Evolutionary conservation across 2,888 invertebrate species (phyloP).

Genomic region (Corythucha ciliata): DNA sequence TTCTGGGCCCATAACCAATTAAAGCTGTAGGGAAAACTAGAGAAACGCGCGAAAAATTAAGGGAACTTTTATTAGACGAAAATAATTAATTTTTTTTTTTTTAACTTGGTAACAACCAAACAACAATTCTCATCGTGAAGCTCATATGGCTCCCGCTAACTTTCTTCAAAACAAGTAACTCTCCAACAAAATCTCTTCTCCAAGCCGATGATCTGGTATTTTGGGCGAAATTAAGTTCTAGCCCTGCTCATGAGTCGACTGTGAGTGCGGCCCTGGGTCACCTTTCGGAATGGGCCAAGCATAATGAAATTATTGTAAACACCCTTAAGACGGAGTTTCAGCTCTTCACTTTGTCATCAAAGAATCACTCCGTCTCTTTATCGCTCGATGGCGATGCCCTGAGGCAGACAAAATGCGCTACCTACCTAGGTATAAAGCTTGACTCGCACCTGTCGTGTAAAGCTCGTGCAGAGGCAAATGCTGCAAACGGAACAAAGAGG

Average conservation of each 20-base stretch:
- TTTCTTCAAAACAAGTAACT: no score
- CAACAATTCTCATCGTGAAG: no score
- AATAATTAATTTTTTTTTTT: no score
- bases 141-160: no score
- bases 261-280: neutral
- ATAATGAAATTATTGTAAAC: neutral
- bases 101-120: no score
- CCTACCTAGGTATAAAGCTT: neutral
- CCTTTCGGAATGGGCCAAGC: conserved; percentile 4
- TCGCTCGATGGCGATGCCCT: neutral
- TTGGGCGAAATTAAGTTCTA: neutral
- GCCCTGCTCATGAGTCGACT: neutral
- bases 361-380: neutral
- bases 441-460: neutral
- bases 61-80: no score
- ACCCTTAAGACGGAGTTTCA: conserved; percentile 3
- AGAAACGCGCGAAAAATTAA: no score
- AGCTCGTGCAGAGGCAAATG: neutral
- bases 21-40: no score
- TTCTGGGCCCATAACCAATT: no score
- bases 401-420: conserved; percentile 3
- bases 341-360: neutral
- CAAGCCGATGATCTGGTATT: neutral
- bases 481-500: neutral
- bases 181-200: no score